A percentile compares a stretch with the other conserved stretches of the same genome.
Conservation (phyloP, 2,888 invertebrate genomes). For the Cataglyphis rosenhaueri region DNA sequence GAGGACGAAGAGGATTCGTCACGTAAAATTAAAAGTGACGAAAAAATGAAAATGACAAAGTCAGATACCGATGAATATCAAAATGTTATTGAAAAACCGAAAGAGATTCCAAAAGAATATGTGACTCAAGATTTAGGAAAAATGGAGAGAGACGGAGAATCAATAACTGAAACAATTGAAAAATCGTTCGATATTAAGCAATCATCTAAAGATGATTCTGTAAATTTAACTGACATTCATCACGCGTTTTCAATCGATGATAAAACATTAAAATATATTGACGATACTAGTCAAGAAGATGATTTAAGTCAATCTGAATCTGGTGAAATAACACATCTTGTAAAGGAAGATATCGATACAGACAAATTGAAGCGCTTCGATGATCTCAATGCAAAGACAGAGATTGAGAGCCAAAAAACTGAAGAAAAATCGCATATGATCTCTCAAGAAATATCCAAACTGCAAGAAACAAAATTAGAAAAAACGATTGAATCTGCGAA, state of each 20-base stretch:
- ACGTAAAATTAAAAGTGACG: conserved; percentile 14
- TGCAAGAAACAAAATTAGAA: not conserved
- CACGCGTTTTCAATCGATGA: conserved; percentile 22
- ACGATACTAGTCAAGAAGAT: conserved; percentile 22
- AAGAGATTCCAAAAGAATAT: not conserved
- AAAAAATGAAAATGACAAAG: not conserved
- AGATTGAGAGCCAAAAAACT: not conserved
- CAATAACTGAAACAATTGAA: not conserved
- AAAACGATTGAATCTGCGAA: not conserved
- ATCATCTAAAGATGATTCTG: not conserved
- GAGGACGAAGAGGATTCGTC: not conserved
- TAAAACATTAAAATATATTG: conserved; percentile 13
- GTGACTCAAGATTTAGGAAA: not conserved
- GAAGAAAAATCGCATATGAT: not conserved
- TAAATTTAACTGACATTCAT: not conserved
- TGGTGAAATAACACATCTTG: not conserved
- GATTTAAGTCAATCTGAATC: not conserved
- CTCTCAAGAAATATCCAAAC: not conserved
- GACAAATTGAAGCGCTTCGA: not conserved
- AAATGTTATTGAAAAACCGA: not conserved
- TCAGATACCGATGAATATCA: not conserved
- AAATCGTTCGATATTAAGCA: not conserved
- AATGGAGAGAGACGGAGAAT: not conserved
- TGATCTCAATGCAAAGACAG: not conserved
- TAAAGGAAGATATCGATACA: not conserved